Evolutionary conservation across 2,797 vertebrate species (phyloP), one percentile per base, ranked within the genome.

Genomic region (Oreortyx pictus): DNA sequence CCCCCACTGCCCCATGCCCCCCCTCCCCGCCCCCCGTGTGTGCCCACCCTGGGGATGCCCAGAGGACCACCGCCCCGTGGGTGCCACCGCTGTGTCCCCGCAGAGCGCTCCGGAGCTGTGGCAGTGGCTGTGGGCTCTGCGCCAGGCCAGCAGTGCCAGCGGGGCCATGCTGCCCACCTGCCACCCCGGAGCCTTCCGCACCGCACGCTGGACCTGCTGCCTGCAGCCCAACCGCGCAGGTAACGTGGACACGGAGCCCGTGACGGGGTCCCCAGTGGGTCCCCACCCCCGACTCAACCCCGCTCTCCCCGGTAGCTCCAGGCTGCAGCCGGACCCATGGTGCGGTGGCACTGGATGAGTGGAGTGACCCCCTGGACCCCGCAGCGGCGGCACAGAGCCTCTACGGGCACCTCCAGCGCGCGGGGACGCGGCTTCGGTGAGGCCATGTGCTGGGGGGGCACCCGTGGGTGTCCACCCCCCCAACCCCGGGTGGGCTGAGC

Each of bases 241-340:
- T 99, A 98, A 67, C 6, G 3, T 3, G 1, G 8, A 44, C 35
- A 56, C 13, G 14, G 4, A 6, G 2, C 56, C 41, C n/a, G 20
- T 13, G 20, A 27, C 16, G 35, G 59, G 17, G 37, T 62, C 25
- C 37, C 25, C 37, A 19, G 17, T 11, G 24, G 37, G 11, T 33
- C 31, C 43, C 27, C 39, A 41, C 39, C 39, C 50, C 57, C 16
- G 44, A 65, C 31, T 73, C 49, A 39, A 37, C 68, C 37, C 37
- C 4, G 8, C 27, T 35, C 54, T 62, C 31, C 62, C 46, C 33
- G 46, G 15, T 85, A 95, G 98, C 97, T 27, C 90, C 95, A 18
- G 99, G 99, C 24, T 99, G 99, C 97, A 99, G 99, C 95, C 97
- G 98, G 80, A 99, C 98, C 7, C 99, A 99, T 96, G 98, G 98